These are phyloP conservation scores for Equus quagga DNA, from an alignment of 2,113 vertebrate species.

Conservation along the genomic window DNA sequence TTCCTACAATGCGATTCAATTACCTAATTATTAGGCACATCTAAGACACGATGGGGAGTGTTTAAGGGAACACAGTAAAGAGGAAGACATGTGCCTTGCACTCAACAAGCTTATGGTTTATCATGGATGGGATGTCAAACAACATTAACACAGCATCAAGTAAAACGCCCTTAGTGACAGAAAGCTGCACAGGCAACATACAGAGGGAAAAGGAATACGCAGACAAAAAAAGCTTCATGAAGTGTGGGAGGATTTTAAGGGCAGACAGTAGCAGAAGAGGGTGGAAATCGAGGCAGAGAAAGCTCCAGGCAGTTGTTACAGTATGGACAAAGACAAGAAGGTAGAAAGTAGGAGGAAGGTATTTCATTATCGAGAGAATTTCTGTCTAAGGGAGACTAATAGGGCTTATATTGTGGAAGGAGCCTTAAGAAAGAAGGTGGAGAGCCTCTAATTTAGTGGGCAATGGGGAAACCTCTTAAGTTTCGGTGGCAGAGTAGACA, in stretches of 20 bases:
- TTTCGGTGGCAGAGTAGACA: background rate
- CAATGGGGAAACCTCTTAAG: background rate
- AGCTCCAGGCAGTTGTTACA: background rate
- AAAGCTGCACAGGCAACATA: background rate
- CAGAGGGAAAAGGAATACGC: background rate
- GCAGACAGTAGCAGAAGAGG: background rate
- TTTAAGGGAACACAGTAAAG: background rate
- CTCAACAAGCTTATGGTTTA: background rate
- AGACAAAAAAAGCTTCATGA: background rate
- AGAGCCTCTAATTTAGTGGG: background rate
- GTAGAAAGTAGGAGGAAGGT: background rate
- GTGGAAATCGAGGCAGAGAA: background rate
- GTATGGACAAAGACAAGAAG: background rate
- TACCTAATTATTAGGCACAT: background rate
- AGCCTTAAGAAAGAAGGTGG: background rate
- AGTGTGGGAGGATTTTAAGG: background rate
- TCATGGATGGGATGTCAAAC: background rate
- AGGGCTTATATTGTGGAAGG: background rate
- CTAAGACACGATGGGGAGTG: background rate
- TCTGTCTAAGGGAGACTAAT: background rate
- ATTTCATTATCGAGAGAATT: background rate
- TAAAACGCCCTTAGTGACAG: background rate
- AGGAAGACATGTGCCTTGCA: background rate
- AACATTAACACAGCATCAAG: background rate
- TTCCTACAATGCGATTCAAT: background rate